Base-by-base conservation (phyloP, 2,888 invertebrate genomes). In the Aphidius colemani region DNA sequence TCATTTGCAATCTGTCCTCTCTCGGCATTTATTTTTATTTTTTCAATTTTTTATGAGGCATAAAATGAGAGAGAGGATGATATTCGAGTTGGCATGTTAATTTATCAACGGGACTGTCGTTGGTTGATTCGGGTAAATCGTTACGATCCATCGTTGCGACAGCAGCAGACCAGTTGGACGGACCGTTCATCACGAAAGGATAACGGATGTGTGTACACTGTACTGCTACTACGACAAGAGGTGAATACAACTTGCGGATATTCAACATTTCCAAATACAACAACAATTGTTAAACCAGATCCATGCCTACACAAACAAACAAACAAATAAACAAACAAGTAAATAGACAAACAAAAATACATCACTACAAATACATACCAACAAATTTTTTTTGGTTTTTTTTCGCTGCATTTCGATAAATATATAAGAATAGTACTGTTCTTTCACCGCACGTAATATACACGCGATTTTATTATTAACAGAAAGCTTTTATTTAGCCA, bases 181-280 rank as follows among this genome's bases (percentile, higher is more conserved):
- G 45, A 46, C 57, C 65, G 61, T 65, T 61, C 57, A 65, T 65
- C 65, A 65, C 65, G 65, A 46, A 61, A 53, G 64, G 64, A 60
- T 60, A 64, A 60, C 53, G 57, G 51, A 41, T 57, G 61, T 53
- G 65, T 65, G 39, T 30, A 30, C 30, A 30, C 30, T 30, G 30
- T 30, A 30, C 30, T 30, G 30, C 1, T 30, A 30, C 30, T 30
- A 30, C 30, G 5, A 30, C 30, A 30, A 30, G 30, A 30, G 30
- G 30, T 30, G 30, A 30, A 30, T 30, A 30, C 30, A 30, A 30
- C 30, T 30, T 30, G 30, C 30, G 30, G 30, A 30, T 30, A 30
- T 30, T 30, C 30, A 30, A 30, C 30, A 30, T 30, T 30, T 3
- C 30, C 30, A 30, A 30, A 30, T 30, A 30, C 30, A 30, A 30